phyloP scores from a whole-genome alignment of 2,888 invertebrate species.

The Drosophila formosana region DNA sequence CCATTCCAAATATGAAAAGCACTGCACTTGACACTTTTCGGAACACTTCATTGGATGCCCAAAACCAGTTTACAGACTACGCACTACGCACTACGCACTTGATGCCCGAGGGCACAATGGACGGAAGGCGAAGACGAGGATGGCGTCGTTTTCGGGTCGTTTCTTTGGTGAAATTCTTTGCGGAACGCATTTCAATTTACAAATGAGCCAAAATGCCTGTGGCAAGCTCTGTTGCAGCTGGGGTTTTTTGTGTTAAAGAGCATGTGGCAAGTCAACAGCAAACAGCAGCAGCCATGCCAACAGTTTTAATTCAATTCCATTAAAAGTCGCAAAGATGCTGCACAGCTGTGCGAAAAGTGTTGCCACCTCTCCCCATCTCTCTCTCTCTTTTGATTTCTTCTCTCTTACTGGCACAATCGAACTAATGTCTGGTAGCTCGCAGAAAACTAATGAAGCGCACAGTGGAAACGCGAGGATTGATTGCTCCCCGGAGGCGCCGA shows the following conservation, averaged over 20 bases:
- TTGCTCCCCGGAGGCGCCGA: constrained; percentile 81
- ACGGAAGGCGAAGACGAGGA: not conserved
- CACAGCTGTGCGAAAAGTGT: constrained; percentile 68
- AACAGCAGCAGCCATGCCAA: constrained; percentile 56
- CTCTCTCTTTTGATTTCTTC: constrained; percentile 14
- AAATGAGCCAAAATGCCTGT: constrained; percentile 74
- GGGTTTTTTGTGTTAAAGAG: constrained; percentile 10
- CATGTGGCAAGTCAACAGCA: constrained; percentile 32
- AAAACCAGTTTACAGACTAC: constrained; percentile 48
- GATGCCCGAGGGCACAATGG: constrained; percentile 19
- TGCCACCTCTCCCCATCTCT: constrained; percentile 11
- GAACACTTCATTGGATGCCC: constrained; percentile 51
- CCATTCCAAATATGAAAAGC: constrained; percentile 61
- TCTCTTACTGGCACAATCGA: constrained; percentile 53
- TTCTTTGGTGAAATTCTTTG: constrained; percentile 11
- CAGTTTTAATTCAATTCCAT: constrained; percentile 80
- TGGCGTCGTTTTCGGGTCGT: constrained; percentile 8
- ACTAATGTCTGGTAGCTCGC: constrained; percentile 63
- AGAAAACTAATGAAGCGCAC: constrained; percentile 76
- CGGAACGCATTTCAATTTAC: constrained; percentile 65
- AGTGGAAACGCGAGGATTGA: constrained; percentile 80
- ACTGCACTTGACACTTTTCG: constrained; percentile 75
- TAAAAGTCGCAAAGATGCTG: constrained; percentile 65
- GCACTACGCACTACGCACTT: constrained; percentile 22
- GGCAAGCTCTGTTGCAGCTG: constrained; percentile 46